These are phyloP conservation scores for Drosophila neutralis DNA, from an alignment of 2,888 invertebrate genomes.

Conservation along the genomic window DNA sequence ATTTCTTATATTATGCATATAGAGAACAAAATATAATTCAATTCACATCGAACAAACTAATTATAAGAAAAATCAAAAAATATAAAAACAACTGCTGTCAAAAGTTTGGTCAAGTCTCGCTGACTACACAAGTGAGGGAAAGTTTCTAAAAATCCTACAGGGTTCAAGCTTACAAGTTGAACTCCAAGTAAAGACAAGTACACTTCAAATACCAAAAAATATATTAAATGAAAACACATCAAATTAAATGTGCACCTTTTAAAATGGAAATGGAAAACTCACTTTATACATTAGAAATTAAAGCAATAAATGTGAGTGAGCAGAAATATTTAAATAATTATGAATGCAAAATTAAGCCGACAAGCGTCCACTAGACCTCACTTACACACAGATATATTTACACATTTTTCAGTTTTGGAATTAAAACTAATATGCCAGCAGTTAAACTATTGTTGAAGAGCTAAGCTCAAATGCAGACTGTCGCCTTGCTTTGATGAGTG, in stretches of 20 bases:
- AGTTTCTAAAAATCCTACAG: background rate
- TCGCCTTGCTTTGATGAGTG: constrained; percentile 40
- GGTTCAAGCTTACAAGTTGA: background rate
- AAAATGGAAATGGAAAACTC: background rate
- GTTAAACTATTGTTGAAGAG: constrained; percentile 33
- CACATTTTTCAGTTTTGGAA: constrained; percentile 11
- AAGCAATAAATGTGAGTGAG: background rate
- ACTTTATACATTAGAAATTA: background rate
- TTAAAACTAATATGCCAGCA: constrained; percentile 27
- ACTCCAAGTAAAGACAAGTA: background rate
- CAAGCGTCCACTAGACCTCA: constrained; percentile 6
- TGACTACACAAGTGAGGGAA: background rate
- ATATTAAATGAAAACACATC: background rate
- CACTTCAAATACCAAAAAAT: background rate
- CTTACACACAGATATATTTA: background rate
- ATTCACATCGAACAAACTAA: background rate
- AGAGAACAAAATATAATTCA: background rate
- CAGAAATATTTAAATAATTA: constrained; percentile 11
- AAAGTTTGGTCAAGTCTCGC: background rate
- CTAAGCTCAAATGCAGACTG: constrained; percentile 25
- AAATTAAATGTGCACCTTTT: background rate
- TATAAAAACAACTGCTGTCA: background rate
- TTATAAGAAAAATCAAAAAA: background rate
- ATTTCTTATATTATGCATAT: background rate
- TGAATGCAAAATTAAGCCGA: constrained; percentile 11